Conservation (phyloP, 2,797 vertebrate genomes). For the Melanotaenia maccullochi region DNA sequence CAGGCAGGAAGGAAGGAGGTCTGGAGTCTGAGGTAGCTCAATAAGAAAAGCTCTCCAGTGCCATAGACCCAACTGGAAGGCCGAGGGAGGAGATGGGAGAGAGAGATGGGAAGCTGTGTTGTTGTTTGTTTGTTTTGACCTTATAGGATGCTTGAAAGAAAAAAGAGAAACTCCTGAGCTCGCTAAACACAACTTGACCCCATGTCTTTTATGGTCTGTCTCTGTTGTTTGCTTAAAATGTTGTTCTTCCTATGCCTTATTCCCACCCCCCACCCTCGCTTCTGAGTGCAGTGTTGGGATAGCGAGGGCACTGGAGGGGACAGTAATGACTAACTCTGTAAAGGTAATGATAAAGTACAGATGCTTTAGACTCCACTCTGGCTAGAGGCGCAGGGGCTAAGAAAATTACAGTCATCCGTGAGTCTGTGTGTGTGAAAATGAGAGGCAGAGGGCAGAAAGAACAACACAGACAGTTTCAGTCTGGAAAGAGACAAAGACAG, state of each 20-base stretch:
- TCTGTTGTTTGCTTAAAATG: conserved; percentile 54
- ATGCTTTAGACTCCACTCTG: conserved; percentile 72
- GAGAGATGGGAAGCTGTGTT: conserved; percentile 11
- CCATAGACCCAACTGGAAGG: conserved; percentile 41
- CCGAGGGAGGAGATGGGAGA: conserved; percentile 17
- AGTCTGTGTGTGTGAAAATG: conserved; percentile 26
- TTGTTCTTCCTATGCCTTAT: conserved; percentile 37
- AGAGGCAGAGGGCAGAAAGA: conserved; percentile 54
- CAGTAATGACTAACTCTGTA: conserved; percentile 80
- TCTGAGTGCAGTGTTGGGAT: conserved; percentile 51
- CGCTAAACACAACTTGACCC: conserved; percentile 56
- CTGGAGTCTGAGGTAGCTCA: conserved; percentile 45
- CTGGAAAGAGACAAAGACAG: conserved; percentile 58
- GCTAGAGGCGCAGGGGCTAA: conserved; percentile 67
- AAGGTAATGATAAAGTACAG: conserved; percentile 83
- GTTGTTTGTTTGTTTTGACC: conserved; percentile 60
- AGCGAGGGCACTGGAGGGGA: conserved; percentile 66
- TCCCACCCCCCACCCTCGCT: conserved; percentile 20
- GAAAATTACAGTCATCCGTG: conserved; percentile 70
- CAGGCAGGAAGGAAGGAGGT: conserved; percentile 40
- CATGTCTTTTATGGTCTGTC: conserved; percentile 29
- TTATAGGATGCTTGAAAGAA: conserved; percentile 31
- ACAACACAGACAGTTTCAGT: conserved; percentile 51
- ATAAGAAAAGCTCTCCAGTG: conserved; percentile 52
- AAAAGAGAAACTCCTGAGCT: conserved; percentile 20